Conservation (phyloP, 2,888 invertebrate genomes). For the Cistogaster globosa region DNA sequence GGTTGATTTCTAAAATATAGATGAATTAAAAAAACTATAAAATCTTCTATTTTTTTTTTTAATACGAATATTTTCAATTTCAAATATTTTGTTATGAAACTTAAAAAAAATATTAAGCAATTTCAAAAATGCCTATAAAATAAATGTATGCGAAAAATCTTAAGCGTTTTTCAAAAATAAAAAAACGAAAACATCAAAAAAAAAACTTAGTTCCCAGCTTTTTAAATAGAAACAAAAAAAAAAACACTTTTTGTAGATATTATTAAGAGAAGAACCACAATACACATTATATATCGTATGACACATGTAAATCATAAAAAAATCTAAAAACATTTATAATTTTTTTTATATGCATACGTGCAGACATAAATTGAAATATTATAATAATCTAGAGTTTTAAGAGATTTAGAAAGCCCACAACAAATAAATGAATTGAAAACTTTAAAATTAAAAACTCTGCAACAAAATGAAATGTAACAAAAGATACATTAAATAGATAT, state of each 20-base stretch:
- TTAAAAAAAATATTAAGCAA: constrained; percentile 63
- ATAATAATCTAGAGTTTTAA: constrained; percentile 53
- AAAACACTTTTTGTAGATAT: constrained; percentile 67
- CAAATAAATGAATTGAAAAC: constrained; percentile 25
- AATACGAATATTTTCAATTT: not conserved
- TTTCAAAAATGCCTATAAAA: constrained; percentile 62
- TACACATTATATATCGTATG: constrained; percentile 37
- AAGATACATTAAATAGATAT: constrained; percentile 42
- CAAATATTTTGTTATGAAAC: constrained; percentile 15
- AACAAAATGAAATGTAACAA: constrained; percentile 43
- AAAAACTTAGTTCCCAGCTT: constrained; percentile 44
- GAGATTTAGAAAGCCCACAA: constrained; percentile 39
- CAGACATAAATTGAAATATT: constrained; percentile 35
- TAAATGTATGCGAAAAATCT: constrained; percentile 31
- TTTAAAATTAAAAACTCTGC: constrained; percentile 7
- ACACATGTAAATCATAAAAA: constrained; percentile 3
- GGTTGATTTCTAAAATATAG: too few species aligned
- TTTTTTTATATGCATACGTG: constrained; percentile 57
- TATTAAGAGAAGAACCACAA: constrained; percentile 51
- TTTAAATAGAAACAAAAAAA: constrained; percentile 29
- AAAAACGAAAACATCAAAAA: constrained; percentile 3
- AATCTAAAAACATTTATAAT: constrained; percentile 50
- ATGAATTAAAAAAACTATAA: not conserved
- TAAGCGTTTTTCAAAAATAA: constrained; percentile 49
- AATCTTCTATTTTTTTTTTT: constrained; percentile 19